A percentile compares a stretch with the other conserved stretches of the same genome.
These are phyloP conservation scores for Podargus strigoides DNA, from an alignment of 2,797 vertebrate species.

Conservation along the genomic window DNA sequence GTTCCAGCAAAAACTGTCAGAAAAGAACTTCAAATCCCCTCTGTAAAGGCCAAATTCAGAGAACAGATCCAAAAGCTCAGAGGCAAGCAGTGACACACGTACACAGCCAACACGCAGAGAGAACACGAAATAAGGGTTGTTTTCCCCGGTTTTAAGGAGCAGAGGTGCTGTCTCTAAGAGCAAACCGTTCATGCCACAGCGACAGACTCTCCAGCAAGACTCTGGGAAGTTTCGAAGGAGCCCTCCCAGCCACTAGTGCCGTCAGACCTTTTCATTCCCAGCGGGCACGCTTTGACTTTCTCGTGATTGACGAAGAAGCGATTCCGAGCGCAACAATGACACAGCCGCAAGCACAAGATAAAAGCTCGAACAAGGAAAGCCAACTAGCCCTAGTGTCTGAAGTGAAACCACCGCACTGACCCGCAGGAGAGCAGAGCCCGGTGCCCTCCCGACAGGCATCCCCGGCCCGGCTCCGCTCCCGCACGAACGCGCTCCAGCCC, in stretches of 20 bases:
- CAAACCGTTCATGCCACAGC: not conserved
- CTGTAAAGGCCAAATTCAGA: not conserved
- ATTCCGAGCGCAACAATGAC: rapidly evolving
- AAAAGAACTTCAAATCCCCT: not conserved
- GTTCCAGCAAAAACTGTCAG: not conserved
- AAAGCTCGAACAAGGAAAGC: no score
- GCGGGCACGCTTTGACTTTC: not conserved
- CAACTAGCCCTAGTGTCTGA: no score
- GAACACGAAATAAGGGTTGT: rapidly evolving
- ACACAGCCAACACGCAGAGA: no score
- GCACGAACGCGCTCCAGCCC: no score
- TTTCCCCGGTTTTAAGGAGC: not conserved
- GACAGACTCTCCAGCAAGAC: not conserved
- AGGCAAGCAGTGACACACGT: not conserved
- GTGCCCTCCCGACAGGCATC: not conserved
- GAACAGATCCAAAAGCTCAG: not conserved
- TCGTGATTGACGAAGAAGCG: not conserved
- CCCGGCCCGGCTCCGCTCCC: not conserved
- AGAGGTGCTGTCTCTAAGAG: not conserved
- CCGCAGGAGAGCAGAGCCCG: not conserved
- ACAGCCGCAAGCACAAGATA: not conserved
- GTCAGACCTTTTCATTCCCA: not conserved
- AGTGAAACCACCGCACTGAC: not conserved
- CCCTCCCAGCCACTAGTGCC: not conserved
- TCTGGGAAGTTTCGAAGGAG: not conserved